Conservation (phyloP, 2,888 invertebrate species). For the Hetaerina titia region DNA sequence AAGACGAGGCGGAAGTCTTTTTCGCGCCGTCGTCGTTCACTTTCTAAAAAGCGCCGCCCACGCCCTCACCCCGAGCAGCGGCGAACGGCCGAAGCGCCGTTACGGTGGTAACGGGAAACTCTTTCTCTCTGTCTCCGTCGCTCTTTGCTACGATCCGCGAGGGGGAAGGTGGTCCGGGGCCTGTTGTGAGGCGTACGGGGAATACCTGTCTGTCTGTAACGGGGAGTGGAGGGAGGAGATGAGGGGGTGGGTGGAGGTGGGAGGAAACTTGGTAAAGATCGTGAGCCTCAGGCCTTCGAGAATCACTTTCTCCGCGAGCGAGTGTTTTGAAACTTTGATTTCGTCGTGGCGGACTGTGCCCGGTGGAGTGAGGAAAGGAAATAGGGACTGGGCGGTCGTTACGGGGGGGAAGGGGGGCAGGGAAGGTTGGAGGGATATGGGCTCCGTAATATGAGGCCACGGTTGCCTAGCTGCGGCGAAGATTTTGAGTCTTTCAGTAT, state of each 20-base stretch:
- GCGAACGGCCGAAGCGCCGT: conserved; percentile 23
- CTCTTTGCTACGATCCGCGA: neutral
- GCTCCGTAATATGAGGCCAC: neutral
- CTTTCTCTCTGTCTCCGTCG: neutral
- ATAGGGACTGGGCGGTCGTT: neutral
- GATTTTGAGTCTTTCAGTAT: neutral
- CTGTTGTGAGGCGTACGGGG: neutral
- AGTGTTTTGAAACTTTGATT: conserved; percentile 59
- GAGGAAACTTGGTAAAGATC: conserved; percentile 9
- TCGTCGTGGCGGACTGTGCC: neutral
- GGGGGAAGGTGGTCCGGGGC: neutral
- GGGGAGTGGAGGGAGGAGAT: neutral
- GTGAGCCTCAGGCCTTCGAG: neutral
- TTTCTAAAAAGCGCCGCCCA: conserved; percentile 49
- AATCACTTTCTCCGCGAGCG: conserved; percentile 53
- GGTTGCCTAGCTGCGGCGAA: neutral
- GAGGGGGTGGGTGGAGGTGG: neutral
- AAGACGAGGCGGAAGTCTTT: neutral
- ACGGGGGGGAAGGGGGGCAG: neutral
- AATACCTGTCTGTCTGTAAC: neutral
- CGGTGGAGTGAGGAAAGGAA: neutral
- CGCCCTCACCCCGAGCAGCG: conserved; percentile 33
- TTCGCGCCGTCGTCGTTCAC: conserved; percentile 17
- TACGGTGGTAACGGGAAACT: conserved; percentile 33
- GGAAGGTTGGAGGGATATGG: neutral